Evolutionary conservation across 2,797 vertebrate genomes (phyloP).

Genomic region (Stomatorhinus walkeri): DNA sequence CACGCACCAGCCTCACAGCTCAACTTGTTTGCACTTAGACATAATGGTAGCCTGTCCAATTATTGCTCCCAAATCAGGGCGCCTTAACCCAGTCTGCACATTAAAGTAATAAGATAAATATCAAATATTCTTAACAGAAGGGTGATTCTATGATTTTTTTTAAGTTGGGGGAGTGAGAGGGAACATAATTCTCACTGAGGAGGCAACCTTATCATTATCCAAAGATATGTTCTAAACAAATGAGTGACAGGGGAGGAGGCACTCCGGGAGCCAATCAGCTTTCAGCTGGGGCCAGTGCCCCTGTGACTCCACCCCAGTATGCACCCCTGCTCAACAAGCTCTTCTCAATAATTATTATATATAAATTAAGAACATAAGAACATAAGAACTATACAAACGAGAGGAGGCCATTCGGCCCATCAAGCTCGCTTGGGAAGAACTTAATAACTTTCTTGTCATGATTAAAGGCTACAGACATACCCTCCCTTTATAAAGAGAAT

Average conservation of each 20-base stretch:
- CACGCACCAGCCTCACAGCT: background rate
- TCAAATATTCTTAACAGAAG: background rate
- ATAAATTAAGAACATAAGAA: too few relatives aligned
- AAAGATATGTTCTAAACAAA: background rate
- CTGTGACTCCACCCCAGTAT: background rate
- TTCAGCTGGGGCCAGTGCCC: background rate
- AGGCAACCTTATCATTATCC: background rate
- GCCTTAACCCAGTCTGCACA: background rate
- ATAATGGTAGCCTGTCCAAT: too few relatives aligned
- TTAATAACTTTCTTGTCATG: too few relatives aligned
- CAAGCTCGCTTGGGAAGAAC: too few relatives aligned
- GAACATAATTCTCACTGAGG: background rate
- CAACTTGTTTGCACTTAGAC: background rate
- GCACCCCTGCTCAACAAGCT: background rate
- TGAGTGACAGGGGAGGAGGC: background rate
- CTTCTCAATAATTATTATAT: background rate
- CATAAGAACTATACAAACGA: too few relatives aligned
- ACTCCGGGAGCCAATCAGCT: background rate
- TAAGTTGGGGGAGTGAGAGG: background rate
- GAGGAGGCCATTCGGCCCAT: too few relatives aligned
- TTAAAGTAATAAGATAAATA: background rate
- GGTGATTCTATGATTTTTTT: background rate
- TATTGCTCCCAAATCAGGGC: background rate
- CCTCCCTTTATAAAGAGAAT: background rate
- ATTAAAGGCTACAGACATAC: background rate